Percentiles rank a stretch among this genome's conserved stretches.
These are phyloP conservation scores for Spilogale gracilis DNA, from an alignment of 2,113 vertebrate genomes.

Conservation along the genomic window DNA sequence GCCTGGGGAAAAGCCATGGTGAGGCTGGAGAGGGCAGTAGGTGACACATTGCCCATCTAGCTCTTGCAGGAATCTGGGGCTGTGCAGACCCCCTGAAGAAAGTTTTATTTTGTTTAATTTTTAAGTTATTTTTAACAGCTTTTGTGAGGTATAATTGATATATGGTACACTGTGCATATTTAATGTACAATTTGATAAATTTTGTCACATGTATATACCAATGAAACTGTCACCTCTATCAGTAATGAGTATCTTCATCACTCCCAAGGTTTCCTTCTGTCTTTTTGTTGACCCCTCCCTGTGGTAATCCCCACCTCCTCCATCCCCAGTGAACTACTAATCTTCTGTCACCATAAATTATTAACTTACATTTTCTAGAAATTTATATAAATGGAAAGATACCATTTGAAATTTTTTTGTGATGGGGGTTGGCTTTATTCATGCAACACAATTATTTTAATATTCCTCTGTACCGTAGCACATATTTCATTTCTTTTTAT, in stretches of 20 bases:
- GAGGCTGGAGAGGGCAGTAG: too few relatives aligned
- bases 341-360: background rate
- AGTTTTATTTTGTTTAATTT: background rate
- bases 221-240: background rate
- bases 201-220: background rate
- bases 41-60: background rate
- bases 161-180: background rate
- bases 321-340: background rate
- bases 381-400: background rate
- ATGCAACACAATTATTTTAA: background rate
- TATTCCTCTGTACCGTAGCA: background rate
- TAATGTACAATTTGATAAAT: background rate
- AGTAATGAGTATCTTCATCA: background rate
- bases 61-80: background rate
- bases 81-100: background rate
- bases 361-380: background rate
- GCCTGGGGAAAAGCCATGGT: fast-evolving
- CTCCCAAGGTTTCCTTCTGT: background rate
- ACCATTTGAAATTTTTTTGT: background rate
- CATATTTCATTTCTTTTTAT: background rate
- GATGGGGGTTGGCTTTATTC: background rate
- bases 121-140: background rate
- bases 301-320: too few relatives aligned
- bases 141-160: background rate
- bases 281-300: background rate